These are phyloP conservation scores for Nixonia krombeini DNA, from an alignment of 1,140 invertebrate genomes.

Conservation along the genomic window DNA sequence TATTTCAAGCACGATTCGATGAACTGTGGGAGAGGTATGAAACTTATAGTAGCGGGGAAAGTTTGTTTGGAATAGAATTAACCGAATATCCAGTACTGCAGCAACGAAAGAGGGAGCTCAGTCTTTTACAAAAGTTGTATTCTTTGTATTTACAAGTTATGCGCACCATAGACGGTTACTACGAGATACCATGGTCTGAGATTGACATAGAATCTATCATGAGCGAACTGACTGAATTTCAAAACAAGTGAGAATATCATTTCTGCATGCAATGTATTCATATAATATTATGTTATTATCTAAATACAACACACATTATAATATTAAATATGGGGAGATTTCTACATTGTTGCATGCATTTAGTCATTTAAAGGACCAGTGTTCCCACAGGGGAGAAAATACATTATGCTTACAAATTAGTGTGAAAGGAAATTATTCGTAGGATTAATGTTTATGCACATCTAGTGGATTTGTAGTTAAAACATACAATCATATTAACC, in stretches of 20 bases:
- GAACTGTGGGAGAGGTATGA: constrained; percentile 84
- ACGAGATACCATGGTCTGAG: constrained; percentile 85
- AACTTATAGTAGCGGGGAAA: constrained; percentile 86
- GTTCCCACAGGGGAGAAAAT: too few species aligned
- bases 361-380: too few species aligned
- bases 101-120: constrained; percentile 85
- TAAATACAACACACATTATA: too few species aligned
- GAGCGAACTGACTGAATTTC: constrained; percentile 84
- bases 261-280: too few species aligned
- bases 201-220: constrained; percentile 88
- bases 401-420: too few species aligned
- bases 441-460: too few species aligned
- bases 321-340: too few species aligned
- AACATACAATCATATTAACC: too few species aligned
- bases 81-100: constrained; percentile 85
- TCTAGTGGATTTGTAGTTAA: too few species aligned
- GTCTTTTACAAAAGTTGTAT: constrained; percentile 87
- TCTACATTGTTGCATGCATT: too few species aligned
- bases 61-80: constrained; percentile 84
- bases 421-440: too few species aligned
- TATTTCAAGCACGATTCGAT: constrained; percentile 85
- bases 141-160: constrained; percentile 85
- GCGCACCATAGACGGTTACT: constrained; percentile 87
- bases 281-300: too few species aligned
- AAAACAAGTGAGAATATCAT: constrained; percentile 81